Evolutionary conservation across 2,113 vertebrate species (phyloP), one percentile per base, ranked within the genome.

Genomic region (Panthera leo): DNA sequence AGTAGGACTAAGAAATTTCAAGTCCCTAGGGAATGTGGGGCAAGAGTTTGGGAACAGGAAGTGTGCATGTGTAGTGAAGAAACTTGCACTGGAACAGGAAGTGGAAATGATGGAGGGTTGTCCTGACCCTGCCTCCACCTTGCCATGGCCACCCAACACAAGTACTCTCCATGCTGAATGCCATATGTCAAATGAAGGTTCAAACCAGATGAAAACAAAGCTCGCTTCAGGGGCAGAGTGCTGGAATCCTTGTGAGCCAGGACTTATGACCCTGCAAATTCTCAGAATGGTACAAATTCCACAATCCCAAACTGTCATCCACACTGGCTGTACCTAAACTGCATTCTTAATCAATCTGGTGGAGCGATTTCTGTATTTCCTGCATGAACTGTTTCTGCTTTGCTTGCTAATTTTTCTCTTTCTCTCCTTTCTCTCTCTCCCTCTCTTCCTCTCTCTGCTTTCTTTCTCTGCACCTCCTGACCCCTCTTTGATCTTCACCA

Each of bases 341-440:
- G 39, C 58, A 45, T 55, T 86, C 71, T 95, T 48, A 58, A 80
- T 97, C 80, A 85, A 73, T 61, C 96, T 97, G 83, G 70, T 93
- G 85, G 25, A 98, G 76, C 71, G 27, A 80, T 95, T 96, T 97
- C 98, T 95, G 94, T 95, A 90, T 98, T 98, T 98, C 98, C 98
- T 98, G 98, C 99, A 98, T 98, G 95, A 96, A 93, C 89, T 97
- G 82, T 97, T 92, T 98, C 97, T 98, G 98, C 99, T 98, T 97
- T 90, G 65, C 98, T 98, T 94, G 98, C 98, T 99, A 99, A 99
- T 98, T 98, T 98, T 93, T 98, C 98, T 98, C 92, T 96, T 88
- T 94, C 92, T 97, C 88, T 96, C 97, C 87, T 48, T 61, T 82
- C 84, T 89, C 39, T 84, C 76, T 53, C 34, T 89, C 83, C 80